Evolutionary conservation across 2,888 invertebrate genomes (phyloP), one percentile per base, ranked within the genome.

Genomic region (Scaptomyza tumidula): DNA sequence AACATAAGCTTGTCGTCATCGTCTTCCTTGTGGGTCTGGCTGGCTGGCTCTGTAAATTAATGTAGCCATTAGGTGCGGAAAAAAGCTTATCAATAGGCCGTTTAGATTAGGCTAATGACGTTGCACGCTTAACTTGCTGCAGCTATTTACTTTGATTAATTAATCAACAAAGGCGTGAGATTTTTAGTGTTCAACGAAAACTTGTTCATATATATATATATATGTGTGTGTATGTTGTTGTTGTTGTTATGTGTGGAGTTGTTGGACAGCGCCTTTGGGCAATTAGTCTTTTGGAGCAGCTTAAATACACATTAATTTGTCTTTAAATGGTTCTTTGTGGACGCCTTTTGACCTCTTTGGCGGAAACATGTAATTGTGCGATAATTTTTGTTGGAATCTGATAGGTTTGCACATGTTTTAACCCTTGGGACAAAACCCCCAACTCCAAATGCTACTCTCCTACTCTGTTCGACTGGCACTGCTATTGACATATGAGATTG

Each of bases 401-500:
- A 71, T 76, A 79, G 73, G 71, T 88, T 82, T 53, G 67, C 75
- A 73, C 62, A 72, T 68, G 61, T 53, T 52, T 55, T 56, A 62
- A 65, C 60, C 48, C 58, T 43, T 16, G 14, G 24, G 48, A 7
- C 43, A 16, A 16, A 16, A 16, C 49, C n/a, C 14, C 44, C 16
- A 35, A 33, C 16, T 24, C 9, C 24, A 7, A 31, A n/a, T 19
- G 39, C 11, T 14, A 11, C 6, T 13, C 67, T 19, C 27, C 45
- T 33, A 59, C 39, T 52, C 39, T 37, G n/a, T n/a, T 9, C 6
- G 35, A 44, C 45, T 45, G 48, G 27, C 56, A 44, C 87, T 90
- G 90, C 80, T 89, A 89, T 90, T 90, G 90, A 90, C 90, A 89
- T 88, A 83, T 83, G 67, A 80, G 86, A 89, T 88, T 87, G 75